Percentiles rank a stretch among this genome's conserved stretches.
Evolutionary conservation across 2,113 vertebrate species (phyloP).

Genomic region (Rostratula benghalensis): DNA sequence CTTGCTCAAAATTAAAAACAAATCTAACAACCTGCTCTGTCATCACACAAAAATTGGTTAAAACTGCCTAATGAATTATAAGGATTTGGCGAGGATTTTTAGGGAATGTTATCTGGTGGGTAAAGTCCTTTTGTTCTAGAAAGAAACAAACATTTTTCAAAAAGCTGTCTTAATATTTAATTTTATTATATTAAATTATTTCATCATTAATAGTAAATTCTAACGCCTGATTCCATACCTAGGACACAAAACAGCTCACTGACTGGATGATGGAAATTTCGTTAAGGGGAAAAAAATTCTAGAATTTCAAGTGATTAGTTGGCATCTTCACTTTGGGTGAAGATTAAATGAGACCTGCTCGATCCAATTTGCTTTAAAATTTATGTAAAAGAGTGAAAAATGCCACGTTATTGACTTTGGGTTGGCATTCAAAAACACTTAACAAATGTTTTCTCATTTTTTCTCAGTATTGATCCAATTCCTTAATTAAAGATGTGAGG

Average conservation of each 20-base stretch:
- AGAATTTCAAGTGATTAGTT: not conserved
- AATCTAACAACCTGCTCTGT: not conserved
- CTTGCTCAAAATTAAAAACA: not conserved
- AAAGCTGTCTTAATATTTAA: not conserved
- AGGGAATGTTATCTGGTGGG: not conserved
- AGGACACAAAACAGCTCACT: not conserved
- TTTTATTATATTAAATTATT: not conserved
- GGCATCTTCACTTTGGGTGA: not conserved
- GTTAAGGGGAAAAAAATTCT: not conserved
- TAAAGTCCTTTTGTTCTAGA: not conserved
- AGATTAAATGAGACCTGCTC: not conserved
- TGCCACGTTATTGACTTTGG: not conserved
- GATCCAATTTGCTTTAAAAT: not conserved
- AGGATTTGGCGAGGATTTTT: not conserved
- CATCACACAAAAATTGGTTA: not conserved
- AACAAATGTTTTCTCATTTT: not conserved
- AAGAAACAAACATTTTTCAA: not conserved
- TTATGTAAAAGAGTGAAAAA: not conserved
- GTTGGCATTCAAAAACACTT: not conserved
- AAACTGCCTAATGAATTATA: not conserved
- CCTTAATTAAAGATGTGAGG: not conserved
- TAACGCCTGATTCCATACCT: not conserved
- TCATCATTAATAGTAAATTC: not conserved
- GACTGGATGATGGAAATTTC: not conserved
- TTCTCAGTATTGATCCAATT: not conserved